phyloP scores from a whole-genome alignment of 2,113 vertebrate genomes.

The Syrmaticus mikado region DNA sequence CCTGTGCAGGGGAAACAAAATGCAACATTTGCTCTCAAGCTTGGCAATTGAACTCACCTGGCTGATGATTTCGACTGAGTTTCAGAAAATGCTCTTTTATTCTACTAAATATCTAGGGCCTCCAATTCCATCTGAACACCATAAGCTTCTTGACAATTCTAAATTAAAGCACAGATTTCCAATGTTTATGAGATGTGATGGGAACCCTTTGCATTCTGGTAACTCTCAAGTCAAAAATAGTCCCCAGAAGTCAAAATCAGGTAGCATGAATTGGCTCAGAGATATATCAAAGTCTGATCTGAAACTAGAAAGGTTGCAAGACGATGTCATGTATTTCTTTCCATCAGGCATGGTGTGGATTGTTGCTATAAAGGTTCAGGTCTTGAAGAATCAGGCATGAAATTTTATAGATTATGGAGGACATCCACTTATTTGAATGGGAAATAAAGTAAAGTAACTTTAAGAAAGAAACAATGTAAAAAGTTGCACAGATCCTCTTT shows the following conservation, averaged over 20 bases:
- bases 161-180: neutral
- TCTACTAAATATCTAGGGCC: neutral
- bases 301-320: neutral
- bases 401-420: neutral
- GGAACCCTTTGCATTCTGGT: neutral
- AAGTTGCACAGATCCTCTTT: neutral
- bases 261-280: neutral
- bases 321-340: neutral
- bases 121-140: neutral
- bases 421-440: neutral
- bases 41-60: neutral
- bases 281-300: neutral
- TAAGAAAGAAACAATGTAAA: neutral
- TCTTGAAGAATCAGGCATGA: neutral
- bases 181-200: fast-evolving
- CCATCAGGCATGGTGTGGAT: neutral
- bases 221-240: neutral
- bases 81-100: neutral
- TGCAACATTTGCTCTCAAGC: fast-evolving
- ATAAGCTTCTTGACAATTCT: neutral
- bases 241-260: neutral
- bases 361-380: neutral
- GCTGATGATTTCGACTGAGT: neutral
- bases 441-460: neutral
- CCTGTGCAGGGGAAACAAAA: neutral